Evolutionary conservation across 2,113 vertebrate species (phyloP), one percentile per base, ranked within the genome.

Genomic region (Toxotes jaculatrix): DNA sequence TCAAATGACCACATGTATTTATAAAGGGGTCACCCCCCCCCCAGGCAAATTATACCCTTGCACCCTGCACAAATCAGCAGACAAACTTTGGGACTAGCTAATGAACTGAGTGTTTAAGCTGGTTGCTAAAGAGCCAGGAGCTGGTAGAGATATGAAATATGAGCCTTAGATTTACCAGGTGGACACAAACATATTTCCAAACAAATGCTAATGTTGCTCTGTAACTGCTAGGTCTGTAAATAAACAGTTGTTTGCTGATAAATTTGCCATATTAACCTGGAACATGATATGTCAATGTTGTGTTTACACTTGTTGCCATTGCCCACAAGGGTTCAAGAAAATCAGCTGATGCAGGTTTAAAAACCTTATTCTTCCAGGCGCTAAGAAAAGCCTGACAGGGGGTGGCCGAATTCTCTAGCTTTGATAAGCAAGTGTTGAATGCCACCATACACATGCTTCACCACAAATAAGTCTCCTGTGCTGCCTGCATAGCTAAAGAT

Each of bases 371-470:
- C 21, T 55, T 31, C 31, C 19, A 47, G 27, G 56, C 51, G 21
- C 27, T 9, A 32, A 38, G 1, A 57, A 14, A 51, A 53, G n/a
- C 53, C 19, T 51, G 19, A 51, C 7, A 3, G 47, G 47, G 17
- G 3, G 12, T 27, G 38, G 19, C 19, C 1, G 49, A 32, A 62
- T 32, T 72, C 49, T 70, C 59, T 53, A 17, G 80, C 47, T 84
- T 66, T 69, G 66, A 85, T 89, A 79, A 88, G 74, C 65, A 63
- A 73, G 82, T 82, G 82, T 70, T 83, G 86, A 87, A 86, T 88
- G 74, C 64, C 61, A 23, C 80, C 62, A 59, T 60, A 62, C 21
- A 84, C 61, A 75, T 65, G 36, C 65, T 64, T n/a, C 51, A 82
- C 60, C 47, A 75, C 82, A 90, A 86, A 87, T 87, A 88, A 73